phyloP scores from a whole-genome alignment of 2,113 vertebrate species.

The Labeo rohita region DNA sequence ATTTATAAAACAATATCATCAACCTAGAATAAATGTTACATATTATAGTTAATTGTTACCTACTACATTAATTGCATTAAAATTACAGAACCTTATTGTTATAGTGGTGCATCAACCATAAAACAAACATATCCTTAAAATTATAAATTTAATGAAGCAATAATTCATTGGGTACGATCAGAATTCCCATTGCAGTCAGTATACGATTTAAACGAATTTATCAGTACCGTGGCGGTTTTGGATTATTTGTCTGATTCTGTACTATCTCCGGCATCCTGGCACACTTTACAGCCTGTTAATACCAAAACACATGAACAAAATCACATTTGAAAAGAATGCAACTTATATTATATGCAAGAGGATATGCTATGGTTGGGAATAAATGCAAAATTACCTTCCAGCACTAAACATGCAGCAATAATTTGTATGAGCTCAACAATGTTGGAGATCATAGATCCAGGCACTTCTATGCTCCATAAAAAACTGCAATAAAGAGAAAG shows the following conservation, averaged over 20 bases:
- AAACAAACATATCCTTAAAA: neutral
- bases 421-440: constrained; percentile 44
- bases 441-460: constrained; percentile 32
- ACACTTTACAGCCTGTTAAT: constrained; percentile 72
- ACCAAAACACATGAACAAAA: neutral
- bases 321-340: neutral
- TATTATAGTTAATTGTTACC: neutral
- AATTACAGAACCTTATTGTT: neutral
- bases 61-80: neutral
- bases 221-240: constrained; percentile 74
- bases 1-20: neutral
- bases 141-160: neutral
- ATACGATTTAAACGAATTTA: neutral
- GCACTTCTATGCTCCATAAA: constrained; percentile 2
- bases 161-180: neutral
- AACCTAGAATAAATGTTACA: neutral
- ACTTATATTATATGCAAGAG: neutral
- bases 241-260: constrained; percentile 86
- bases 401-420: constrained; percentile 41
- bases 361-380: neutral
- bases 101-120: neutral
- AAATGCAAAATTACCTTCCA: constrained; percentile 40
- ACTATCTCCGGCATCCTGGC: constrained; percentile 97
- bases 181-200: neutral
- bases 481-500: neutral